These are phyloP conservation scores for Globodera rostochiensis DNA, from an alignment of 1,140 invertebrate genomes.

Conservation along the genomic window DNA sequence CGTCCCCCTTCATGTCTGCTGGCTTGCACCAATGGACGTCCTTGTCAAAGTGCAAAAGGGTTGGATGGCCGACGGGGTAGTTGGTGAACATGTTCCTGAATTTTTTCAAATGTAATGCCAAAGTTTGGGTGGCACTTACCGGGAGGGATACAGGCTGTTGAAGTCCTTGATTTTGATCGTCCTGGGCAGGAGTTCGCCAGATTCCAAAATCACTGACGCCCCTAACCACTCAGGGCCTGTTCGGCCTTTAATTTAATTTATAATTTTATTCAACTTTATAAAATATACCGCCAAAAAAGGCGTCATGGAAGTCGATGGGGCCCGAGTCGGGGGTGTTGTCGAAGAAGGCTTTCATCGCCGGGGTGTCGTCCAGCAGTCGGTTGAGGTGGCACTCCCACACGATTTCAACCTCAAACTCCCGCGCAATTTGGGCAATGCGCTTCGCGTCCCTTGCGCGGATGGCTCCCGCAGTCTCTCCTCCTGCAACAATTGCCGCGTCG, in stretches of 20 bases:
- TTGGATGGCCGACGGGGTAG: conserved; percentile 9
- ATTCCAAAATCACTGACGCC: not conserved
- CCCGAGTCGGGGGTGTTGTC: not conserved
- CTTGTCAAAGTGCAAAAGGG: not conserved
- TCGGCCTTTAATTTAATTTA: not conserved
- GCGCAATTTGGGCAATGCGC: not conserved
- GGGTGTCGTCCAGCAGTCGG: not conserved
- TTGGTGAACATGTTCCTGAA: conserved; percentile 1
- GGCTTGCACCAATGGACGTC: not conserved
- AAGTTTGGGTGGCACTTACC: not conserved
- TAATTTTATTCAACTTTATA: not conserved
- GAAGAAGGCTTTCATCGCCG: not conserved
- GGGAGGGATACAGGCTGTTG: not conserved
- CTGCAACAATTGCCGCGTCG: not conserved
- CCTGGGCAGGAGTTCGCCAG: not conserved
- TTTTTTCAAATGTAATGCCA: not conserved
- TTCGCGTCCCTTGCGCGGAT: not conserved
- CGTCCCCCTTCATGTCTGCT: not conserved
- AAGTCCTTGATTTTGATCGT: conserved; percentile 5
- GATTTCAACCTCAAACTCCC: not conserved
- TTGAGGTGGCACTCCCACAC: not conserved
- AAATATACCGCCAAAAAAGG: not conserved
- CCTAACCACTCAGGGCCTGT: not conserved
- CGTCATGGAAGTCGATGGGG: not conserved
- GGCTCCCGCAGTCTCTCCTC: not conserved